Evolutionary conservation across 2,113 vertebrate species (phyloP).

Genomic region (Rissa tridactyla): DNA sequence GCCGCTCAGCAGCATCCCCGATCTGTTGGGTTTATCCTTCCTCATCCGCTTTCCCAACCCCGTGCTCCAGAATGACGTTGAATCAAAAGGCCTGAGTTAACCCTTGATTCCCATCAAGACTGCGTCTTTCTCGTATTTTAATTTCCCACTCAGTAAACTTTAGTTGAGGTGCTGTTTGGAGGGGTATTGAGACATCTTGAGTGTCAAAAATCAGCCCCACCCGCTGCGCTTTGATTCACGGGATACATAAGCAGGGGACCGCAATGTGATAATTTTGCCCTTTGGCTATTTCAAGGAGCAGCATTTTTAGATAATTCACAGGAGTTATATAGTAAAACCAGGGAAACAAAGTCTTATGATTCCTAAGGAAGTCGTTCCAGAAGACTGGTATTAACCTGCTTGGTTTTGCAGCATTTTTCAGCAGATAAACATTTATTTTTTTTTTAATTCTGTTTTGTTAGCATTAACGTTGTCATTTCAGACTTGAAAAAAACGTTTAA

Average conservation of each 20-base stretch:
- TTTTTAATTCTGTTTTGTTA: background rate
- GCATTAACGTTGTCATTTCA: background rate
- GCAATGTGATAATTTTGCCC: background rate
- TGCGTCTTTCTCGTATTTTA: background rate
- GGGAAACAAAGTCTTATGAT: background rate
- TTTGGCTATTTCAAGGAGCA: background rate
- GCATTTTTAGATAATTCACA: background rate
- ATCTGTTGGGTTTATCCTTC: background rate
- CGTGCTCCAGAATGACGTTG: fast-evolving
- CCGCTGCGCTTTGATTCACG: fast-evolving
- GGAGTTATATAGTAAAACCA: background rate
- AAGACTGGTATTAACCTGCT: background rate
- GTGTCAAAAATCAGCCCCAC: background rate
- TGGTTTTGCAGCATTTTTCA: background rate
- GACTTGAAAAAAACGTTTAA: background rate
- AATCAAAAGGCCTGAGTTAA: background rate
- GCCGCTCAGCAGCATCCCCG: background rate
- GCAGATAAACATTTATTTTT: background rate
- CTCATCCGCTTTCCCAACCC: background rate
- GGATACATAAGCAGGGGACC: background rate
- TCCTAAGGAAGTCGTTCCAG: background rate
- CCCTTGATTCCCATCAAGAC: fast-evolving
- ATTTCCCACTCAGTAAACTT: background rate
- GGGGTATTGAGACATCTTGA: background rate
- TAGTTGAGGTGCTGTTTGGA: background rate